Base-by-base conservation (phyloP, 2,797 vertebrate genomes). In the Poecilia wingei region DNA sequence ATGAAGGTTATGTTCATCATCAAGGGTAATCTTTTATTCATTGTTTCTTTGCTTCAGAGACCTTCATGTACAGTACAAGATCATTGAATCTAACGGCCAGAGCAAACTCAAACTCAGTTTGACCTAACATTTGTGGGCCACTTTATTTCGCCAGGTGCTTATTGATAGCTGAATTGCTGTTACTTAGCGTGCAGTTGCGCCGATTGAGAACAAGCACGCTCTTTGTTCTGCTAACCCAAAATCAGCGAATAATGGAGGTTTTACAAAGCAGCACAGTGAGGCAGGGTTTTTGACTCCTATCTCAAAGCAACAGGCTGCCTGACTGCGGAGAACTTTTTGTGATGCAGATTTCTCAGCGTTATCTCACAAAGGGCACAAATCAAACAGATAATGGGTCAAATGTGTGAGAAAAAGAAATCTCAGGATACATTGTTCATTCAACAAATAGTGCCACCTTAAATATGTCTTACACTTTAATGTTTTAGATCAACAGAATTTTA, bases 1-100 rank as follows among this genome's bases (percentile, higher is more conserved):
- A 80, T 71, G 76, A 85, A 84, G 72, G 49, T 74, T 82, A 78
- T 80, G 81, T 86, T 85, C 79, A 79, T 91, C 88, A 88, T 74
- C 43, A 46, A 46, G 75, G 72, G 51, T 84, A 55, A 92, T 90
- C 78, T 89, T 93, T 92, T 89, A 89, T 92, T 89, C 81, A 91
- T 86, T 16, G 79, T 81, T 76, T 84, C 76, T 81, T 53, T 88
- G 81, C 85, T 86, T 86, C 80, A 79, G 84, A 87, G 81, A 66
- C 55, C 73, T 80, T 61, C 55, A 73, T 78, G 59, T 82, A 47
- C 51, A 70, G 82, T 76, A 55, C 74, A 46, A 53, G 64, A 55
- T 77, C 84, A 61, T 85, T 87, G 77, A 85, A 79, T 82, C 45
- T 72, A 73, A 86, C 22, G 59, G 72, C 79, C 69, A 64, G 33